Percentiles rank a stretch among this genome's conserved stretches.
Evolutionary conservation across 2,797 vertebrate genomes (phyloP).

Genomic region (Darevskia mixta): DNA sequence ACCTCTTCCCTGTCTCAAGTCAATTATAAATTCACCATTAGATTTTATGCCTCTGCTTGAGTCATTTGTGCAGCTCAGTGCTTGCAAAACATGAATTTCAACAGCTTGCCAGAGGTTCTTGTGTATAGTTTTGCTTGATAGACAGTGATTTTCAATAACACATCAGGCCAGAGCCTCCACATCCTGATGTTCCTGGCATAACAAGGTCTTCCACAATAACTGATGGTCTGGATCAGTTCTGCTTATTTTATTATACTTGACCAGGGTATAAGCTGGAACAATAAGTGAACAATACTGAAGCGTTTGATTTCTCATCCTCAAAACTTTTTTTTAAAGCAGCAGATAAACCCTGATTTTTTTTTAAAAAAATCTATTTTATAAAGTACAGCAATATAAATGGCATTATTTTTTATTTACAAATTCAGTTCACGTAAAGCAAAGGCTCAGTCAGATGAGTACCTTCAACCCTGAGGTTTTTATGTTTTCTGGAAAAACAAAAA

Average conservation of each 20-base stretch:
- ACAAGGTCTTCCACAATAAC: not conserved
- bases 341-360: not conserved
- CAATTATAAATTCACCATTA: no score
- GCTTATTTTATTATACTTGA: constrained; percentile 45
- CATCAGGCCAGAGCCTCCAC: constrained; percentile 36
- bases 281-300: constrained; percentile 31
- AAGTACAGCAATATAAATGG: not conserved
- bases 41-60: not conserved
- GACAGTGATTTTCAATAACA: not conserved
- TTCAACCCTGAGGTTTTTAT: not conserved
- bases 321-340: not conserved
- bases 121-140: not conserved
- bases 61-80: not conserved
- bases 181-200: constrained; percentile 9
- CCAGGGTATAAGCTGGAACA: constrained; percentile 41
- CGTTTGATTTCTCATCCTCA: constrained; percentile 29
- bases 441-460: not conserved
- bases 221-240: not conserved
- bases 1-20: no score
- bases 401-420: not conserved
- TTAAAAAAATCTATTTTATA: not conserved
- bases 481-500: constrained; percentile 42
- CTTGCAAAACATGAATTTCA: not conserved
- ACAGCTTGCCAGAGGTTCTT: not conserved
- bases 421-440: not conserved